These are phyloP conservation scores for Scaptomyza montana DNA, from an alignment of 1,140 invertebrate species.

Conservation along the genomic window DNA sequence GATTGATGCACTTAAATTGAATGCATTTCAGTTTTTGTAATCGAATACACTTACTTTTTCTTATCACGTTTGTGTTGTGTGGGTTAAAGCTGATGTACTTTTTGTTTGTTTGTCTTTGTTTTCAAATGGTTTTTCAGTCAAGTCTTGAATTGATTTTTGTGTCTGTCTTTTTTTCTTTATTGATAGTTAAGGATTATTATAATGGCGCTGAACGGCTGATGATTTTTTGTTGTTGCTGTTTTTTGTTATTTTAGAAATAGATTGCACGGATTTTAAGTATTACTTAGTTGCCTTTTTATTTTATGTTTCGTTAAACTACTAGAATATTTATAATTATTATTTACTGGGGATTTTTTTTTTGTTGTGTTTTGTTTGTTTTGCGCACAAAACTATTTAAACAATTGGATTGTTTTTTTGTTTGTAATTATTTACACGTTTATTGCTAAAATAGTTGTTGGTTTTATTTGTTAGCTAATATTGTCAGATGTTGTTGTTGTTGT, in stretches of 20 bases:
- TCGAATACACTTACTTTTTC: slow-evolving; percentile 66
- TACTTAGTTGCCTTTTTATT: slow-evolving; percentile 49
- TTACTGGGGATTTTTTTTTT: slow-evolving; percentile 45
- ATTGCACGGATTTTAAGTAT: slow-evolving; percentile 76
- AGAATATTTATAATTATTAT: slow-evolving; percentile 66
- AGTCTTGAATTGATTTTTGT: slow-evolving; percentile 46
- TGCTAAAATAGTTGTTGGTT: slow-evolving; percentile 32
- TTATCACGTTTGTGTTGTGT: slow-evolving; percentile 53
- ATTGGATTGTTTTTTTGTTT: slow-evolving; percentile 78
- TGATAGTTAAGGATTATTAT: slow-evolving; percentile 33
- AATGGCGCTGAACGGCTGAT: slow-evolving; percentile 36
- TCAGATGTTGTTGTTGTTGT: slow-evolving; percentile 24
- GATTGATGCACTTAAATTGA: slow-evolving; percentile 57
- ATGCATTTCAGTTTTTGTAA: slow-evolving; percentile 39
- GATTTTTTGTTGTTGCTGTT: slow-evolving; percentile 51
- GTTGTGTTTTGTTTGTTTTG: slow-evolving; percentile 25
- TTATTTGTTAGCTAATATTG: too few relatives aligned
- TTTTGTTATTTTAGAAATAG: slow-evolving; percentile 80
- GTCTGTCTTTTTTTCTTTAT: slow-evolving; percentile 13
- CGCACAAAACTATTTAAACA: slow-evolving; percentile 48
- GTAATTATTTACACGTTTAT: slow-evolving; percentile 61
- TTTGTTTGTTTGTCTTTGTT: background rate
- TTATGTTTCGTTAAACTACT: slow-evolving; percentile 52
- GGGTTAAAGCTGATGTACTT: slow-evolving; percentile 52
- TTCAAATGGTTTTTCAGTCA: slow-evolving; percentile 31